Evolutionary conservation across 1,140 invertebrate genomes (phyloP), one percentile per base, ranked within the genome.

Genomic region (Drosophila navojoa): DNA sequence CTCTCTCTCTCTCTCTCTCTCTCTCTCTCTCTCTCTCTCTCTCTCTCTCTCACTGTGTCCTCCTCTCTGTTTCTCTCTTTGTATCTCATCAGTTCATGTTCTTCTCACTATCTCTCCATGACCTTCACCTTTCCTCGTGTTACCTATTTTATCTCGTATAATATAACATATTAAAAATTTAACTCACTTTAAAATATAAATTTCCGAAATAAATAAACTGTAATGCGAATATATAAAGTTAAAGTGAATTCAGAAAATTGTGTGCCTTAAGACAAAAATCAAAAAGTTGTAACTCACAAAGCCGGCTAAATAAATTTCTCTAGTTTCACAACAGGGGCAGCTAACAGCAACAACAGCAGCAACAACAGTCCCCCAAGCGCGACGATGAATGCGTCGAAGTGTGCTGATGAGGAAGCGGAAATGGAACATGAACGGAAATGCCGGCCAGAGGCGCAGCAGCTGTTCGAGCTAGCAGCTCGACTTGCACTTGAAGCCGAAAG

Each of bases 401-500:
- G 40, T 59, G 58, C 66, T 76, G 79, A 79, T 73, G 79, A 55
- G 79, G 64, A 87, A 87, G 60, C 84, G 84, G 84, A 87, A 89
- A 80, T 89, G 82, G 76, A 81, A 82, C 68, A 87, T 75, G 60
- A 87, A 54, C 82, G 82, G 82, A 84, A 81, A 53, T 72, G 63
- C 63, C 40, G 29, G 59, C 49, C 62, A 62, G 62, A 44, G 55
- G 55, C 47, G 58, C 57, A 60, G 58, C 53, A 61, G 71, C 71
- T 69, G 67, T 77, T 49, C 53, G 70, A 66, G 50, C 38, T 47
- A 42, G 9, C 7, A 45, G 22, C 25, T 57, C 10, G 16, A 32
- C 40, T 29, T 47, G 42, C 29, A 38, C 25, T 45, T 47, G 25
- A 47, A 32, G 25, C 15, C 25, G 4, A 58, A 62, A 74, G 38